phyloP scores from a whole-genome alignment of 2,113 vertebrate species.

The Prunella himalayana region DNA sequence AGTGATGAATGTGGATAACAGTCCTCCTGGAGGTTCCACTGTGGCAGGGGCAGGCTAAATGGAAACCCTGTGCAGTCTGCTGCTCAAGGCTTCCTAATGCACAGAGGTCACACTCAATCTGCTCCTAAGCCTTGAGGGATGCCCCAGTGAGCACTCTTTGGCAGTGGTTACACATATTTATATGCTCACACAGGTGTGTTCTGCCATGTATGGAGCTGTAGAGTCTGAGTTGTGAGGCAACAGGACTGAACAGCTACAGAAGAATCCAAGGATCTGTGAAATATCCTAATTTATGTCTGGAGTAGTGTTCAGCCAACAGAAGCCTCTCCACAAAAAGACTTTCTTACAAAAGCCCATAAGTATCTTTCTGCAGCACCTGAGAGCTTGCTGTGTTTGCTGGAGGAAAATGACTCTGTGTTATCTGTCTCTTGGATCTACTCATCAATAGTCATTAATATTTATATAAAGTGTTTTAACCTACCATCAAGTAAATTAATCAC shows the following conservation, averaged over 20 bases:
- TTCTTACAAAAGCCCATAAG: background rate
- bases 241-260: too few species aligned
- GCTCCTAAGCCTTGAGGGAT: fast-evolving
- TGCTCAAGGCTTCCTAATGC: background rate
- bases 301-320: background rate
- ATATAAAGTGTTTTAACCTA: background rate
- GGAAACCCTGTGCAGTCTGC: background rate
- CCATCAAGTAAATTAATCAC: background rate
- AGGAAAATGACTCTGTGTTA: background rate
- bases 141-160: background rate
- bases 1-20: background rate
- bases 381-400: background rate
- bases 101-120: background rate
- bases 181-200: background rate
- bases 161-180: background rate
- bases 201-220: background rate
- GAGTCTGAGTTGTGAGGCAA: background rate
- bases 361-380: background rate
- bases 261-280: background rate
- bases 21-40: background rate
- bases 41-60: background rate
- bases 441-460: background rate
- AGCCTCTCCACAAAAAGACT: background rate
- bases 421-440: background rate
- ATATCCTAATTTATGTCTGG: background rate